Evolutionary conservation across 2,113 vertebrate genomes (phyloP).

Genomic region (Diadophis punctatus): DNA sequence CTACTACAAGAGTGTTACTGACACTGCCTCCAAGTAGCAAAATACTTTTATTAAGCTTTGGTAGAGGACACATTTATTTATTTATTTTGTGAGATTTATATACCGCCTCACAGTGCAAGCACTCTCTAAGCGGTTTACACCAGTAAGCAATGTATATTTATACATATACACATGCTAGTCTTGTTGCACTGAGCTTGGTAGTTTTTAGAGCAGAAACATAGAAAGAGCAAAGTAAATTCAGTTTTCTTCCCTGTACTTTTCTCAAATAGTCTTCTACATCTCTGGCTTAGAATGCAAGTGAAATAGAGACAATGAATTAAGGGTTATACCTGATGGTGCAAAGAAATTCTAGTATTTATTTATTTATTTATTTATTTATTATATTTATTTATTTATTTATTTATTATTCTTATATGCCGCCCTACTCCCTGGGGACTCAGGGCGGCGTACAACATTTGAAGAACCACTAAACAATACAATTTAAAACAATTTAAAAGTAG

Average conservation of each 20-base stretch:
- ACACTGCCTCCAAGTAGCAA: conserved; percentile 5
- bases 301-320: neutral
- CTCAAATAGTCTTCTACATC: neutral
- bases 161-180: too few relatives aligned
- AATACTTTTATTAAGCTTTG: conserved; percentile 39
- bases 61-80: conserved; percentile 11
- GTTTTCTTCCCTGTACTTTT: neutral
- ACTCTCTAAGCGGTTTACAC: too few relatives aligned
- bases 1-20: conserved; percentile 2
- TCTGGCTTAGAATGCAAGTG: neutral
- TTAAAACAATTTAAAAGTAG: too few relatives aligned
- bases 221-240: neutral
- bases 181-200: conserved; percentile 27
- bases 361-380: too few relatives aligned
- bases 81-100: too few relatives aligned
- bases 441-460: too few relatives aligned
- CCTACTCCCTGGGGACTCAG: too few relatives aligned
- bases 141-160: too few relatives aligned
- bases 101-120: too few relatives aligned
- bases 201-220: conserved; percentile 13
- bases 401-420: too few relatives aligned
- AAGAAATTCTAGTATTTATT: neutral
- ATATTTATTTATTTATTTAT: too few relatives aligned
- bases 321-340: neutral
- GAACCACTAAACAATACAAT: too few relatives aligned